phyloP scores from a whole-genome alignment of 2,797 vertebrate genomes.

The Platyrinchus mystaceus region DNA sequence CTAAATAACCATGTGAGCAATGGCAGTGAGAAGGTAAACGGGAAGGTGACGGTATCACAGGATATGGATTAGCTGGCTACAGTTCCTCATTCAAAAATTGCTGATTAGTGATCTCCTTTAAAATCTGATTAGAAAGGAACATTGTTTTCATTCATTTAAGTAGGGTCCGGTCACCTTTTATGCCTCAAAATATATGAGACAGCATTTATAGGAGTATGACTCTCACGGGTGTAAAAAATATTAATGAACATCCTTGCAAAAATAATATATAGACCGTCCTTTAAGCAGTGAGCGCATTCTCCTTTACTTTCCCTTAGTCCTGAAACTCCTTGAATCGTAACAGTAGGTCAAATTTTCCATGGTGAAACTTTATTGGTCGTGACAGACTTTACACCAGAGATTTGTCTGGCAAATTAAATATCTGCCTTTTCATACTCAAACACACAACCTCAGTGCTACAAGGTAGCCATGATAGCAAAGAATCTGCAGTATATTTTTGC shows the following conservation, averaged over 20 bases:
- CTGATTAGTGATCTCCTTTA: conserved; percentile 44
- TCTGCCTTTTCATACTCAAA: not conserved
- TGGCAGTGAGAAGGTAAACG: conserved; percentile 23
- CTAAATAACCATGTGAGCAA: conserved; percentile 40
- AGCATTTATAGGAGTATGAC: not conserved
- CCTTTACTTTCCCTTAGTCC: not conserved
- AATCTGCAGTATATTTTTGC: not conserved
- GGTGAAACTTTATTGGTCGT: not conserved
- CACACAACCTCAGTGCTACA: not conserved
- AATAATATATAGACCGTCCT: not conserved
- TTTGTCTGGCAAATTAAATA: not conserved
- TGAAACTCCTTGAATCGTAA: conserved; percentile 21
- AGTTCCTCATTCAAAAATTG: conserved; percentile 16
- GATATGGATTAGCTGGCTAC: conserved; percentile 27
- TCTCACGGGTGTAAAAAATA: not conserved
- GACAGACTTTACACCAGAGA: not conserved
- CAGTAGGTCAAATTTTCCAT: not conserved
- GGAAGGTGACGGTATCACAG: conserved; percentile 37
- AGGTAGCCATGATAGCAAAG: not conserved
- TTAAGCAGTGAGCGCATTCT: not conserved
- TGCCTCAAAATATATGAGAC: not conserved
- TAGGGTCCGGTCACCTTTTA: not conserved
- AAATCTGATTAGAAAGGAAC: conserved; percentile 45
- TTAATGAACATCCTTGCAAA: not conserved
- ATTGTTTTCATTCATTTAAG: conserved; percentile 37